Conservation (phyloP, 1,140 invertebrate genomes). For the Metaphire vulgaris region DNA sequence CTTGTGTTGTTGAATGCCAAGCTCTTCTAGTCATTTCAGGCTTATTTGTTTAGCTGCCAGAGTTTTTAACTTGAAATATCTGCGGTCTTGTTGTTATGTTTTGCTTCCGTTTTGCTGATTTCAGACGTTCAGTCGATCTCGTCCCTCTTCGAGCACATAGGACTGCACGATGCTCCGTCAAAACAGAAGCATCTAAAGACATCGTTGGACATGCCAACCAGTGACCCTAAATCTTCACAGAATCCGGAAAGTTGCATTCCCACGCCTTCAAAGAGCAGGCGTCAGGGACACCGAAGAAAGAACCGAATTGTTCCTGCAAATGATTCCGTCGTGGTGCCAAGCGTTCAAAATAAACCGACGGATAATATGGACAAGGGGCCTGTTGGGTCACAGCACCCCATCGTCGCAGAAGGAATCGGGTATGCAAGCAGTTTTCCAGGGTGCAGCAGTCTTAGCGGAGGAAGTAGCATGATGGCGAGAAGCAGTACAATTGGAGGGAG, state of each 20-base stretch:
- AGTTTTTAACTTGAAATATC: no score
- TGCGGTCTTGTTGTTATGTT: not conserved
- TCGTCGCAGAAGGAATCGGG: not conserved
- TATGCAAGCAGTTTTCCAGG: not conserved
- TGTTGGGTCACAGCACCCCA: not conserved
- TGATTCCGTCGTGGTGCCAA: not conserved
- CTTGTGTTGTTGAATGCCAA: no score
- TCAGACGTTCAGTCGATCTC: slow-evolving; percentile 39
- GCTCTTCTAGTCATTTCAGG: no score
- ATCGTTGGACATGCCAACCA: slow-evolving; percentile 26
- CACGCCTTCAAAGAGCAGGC: slow-evolving; percentile 36
- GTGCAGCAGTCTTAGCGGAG: not conserved
- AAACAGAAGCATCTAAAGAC: slow-evolving; percentile 4
- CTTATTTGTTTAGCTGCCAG: no score
- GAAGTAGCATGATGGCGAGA: not conserved
- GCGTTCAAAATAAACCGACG: not conserved
- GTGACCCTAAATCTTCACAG: not conserved
- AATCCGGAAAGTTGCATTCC: not conserved
- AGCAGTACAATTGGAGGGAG: not conserved
- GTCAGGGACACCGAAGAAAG: slow-evolving; percentile 27
- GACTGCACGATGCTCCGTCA: not conserved
- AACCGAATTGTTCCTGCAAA: not conserved
- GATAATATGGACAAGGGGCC: not conserved
- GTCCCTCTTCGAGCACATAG: slow-evolving; percentile 7
- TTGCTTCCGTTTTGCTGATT: slow-evolving; percentile 19